These are phyloP conservation scores for Sebastes iracundus DNA, from an alignment of 2,797 vertebrate genomes.

Conservation along the genomic window DNA sequence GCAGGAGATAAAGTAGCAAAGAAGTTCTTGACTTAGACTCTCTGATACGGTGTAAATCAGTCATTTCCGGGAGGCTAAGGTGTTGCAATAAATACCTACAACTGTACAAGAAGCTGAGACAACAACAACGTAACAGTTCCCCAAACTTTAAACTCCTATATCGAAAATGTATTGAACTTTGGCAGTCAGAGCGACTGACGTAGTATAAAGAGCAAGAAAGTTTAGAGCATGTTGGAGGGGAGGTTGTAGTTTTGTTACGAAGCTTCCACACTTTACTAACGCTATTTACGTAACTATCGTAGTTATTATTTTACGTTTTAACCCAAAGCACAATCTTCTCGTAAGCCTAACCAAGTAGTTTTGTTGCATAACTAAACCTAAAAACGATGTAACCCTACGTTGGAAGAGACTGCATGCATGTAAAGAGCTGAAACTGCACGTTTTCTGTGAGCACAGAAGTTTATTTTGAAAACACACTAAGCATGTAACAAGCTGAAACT, in stretches of 20 bases:
- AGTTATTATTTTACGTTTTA: too few species aligned
- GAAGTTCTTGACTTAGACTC: neutral
- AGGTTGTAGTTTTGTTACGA: fast-evolving
- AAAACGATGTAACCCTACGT: neutral
- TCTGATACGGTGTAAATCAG: neutral
- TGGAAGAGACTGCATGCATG: too few species aligned
- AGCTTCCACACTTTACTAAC: neutral
- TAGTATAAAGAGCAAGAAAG: neutral
- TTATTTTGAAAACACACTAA: too few species aligned
- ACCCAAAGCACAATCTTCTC: neutral
- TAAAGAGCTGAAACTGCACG: too few species aligned
- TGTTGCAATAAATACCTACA: neutral
- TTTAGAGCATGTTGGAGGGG: too few species aligned
- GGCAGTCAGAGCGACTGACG: fast-evolving
- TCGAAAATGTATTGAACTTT: neutral
- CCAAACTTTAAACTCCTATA: neutral
- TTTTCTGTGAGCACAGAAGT: too few species aligned
- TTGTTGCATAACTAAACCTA: neutral
- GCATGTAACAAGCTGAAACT: too few species aligned
- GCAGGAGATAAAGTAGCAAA: neutral
- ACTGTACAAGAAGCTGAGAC: neutral
- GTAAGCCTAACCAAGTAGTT: neutral
- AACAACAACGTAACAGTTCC: neutral
- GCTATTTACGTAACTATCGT: too few species aligned
- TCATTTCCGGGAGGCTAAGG: neutral